These are phyloP conservation scores for Mizuhopecten yessoensis DNA, from an alignment of 1,140 invertebrate species.

Conservation along the genomic window DNA sequence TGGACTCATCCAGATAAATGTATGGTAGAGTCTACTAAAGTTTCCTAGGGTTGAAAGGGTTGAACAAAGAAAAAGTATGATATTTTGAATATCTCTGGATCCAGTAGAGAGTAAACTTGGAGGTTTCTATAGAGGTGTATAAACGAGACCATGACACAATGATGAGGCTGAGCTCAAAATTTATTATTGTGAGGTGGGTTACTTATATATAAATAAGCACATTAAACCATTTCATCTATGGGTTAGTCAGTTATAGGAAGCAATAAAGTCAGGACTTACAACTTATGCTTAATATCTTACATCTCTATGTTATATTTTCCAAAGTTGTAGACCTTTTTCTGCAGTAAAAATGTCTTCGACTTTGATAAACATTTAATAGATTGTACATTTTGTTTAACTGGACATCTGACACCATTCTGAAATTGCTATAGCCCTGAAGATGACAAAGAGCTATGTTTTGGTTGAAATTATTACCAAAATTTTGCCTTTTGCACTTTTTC, in stretches of 20 bases:
- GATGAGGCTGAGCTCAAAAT: neutral
- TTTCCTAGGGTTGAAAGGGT: too few species aligned
- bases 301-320: neutral
- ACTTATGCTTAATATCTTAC: neutral
- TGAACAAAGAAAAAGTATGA: neutral
- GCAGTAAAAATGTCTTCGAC: neutral
- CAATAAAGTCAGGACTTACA: neutral
- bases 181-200: slow-evolving; percentile 11
- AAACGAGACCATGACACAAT: neutral
- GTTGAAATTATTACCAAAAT: neutral
- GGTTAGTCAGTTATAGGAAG: neutral
- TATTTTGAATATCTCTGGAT: neutral
- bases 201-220: neutral
- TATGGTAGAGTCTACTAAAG: too few species aligned
- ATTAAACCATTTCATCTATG: neutral
- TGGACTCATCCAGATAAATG: too few species aligned
- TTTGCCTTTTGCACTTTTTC: neutral
- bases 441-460: neutral
- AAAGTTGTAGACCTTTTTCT: neutral
- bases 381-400: neutral
- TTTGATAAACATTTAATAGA: neutral
- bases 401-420: neutral
- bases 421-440: neutral
- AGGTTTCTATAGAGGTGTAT: neutral
- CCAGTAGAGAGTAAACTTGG: neutral